Evolutionary conservation across 1,140 invertebrate genomes (phyloP), one percentile per base, ranked within the genome.

Genomic region (Adelges cooleyi): DNA sequence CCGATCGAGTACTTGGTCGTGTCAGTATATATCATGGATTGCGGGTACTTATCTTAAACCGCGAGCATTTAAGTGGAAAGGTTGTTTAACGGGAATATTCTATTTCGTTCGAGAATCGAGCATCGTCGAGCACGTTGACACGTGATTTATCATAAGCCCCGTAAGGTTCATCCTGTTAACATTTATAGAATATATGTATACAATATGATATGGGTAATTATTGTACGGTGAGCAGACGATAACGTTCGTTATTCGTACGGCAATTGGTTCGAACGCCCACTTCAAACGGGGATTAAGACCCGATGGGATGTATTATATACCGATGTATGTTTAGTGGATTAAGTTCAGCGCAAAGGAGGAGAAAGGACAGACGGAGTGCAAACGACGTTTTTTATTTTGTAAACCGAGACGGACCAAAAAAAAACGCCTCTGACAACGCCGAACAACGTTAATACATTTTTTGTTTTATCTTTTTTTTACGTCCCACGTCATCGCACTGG

Each of bases 361-460:
- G n/a, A 22, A 40, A 33, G 54, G 38, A 44, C 22, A 25, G 53
- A 27, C 15, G 38, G 13, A 13, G 36, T 8, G 13, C 13, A 38
- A 6, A 38, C 36, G 13, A 8, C 13, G 13, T 59, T 42, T n/a
- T n/a, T n/a, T n/a, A 33, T 33, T 33, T 5, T 11, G 29, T 33
- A 33, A 11, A 33, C 29, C 29, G 11, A 11, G 29, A 33, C 56
- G 42, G 40, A 6, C 56, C 42, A 46, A 48, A 48, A 33, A n/a
- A 62, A 48, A 33, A 46, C 56, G 25, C 56, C 56, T 62, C 56
- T 48, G 56, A 48, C n/a, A 42, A 56, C 22, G 15, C 36, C 36
- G 10, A 38, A 53, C 22, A 17, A 3, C 11, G 56, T 48, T 48
- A 33, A 62, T 48, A 62, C 18, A 48, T 46, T 22, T 59, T 62